Evolutionary conservation across 2,888 invertebrate genomes (phyloP), one percentile per base, ranked within the genome.

Genomic region (Leptogaster cylindrica): DNA sequence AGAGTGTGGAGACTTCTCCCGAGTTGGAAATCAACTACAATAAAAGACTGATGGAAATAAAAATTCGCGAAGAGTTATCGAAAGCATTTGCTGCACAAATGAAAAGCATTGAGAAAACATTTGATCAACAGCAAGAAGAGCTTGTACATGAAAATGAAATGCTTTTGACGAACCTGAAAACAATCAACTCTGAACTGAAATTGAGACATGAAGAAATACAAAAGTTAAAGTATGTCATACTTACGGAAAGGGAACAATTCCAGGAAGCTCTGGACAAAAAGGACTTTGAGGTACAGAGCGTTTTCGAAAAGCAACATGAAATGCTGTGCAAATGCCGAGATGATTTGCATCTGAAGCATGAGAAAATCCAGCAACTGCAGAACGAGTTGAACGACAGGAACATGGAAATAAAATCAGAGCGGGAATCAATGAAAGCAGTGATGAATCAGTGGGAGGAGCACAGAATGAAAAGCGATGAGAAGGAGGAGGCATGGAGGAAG

Each of bases 41-140:
- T 27, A 51, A 76, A 3, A 77, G 74, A 41, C 72, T 74, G 52
- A 72, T 77, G 2, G 81, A 81, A 70, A 73, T 76, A 31, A 85
- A 85, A 1, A 85, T 89, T 65, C 82, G 88, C 1, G 87, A 88
- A 70, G 88, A 88, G 75, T 86, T 88, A 82, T 87, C 88, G 0
- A 87, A 87, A 72, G 85, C 87, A 68, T 88, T 87, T 71, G 86
- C 86, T 0, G 74, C 84, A 23, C 87, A 88, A 78, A 82, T 88
- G 72, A 86, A 86, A 76, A 82, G 83, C 0, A 79, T 84, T 6
- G 86, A 86, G 76, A 65, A 82, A 79, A 82, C 81, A 75, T 75
- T 76, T 76, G 70, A 83, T 76, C 70, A 76, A 74, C 65, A 84
- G 78, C 64, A 82, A 72, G 72, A 84, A 72, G 81, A 71, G 75